Base-by-base conservation (phyloP, 2,113 vertebrate species). In the Prochilodus magdalenae region DNA sequence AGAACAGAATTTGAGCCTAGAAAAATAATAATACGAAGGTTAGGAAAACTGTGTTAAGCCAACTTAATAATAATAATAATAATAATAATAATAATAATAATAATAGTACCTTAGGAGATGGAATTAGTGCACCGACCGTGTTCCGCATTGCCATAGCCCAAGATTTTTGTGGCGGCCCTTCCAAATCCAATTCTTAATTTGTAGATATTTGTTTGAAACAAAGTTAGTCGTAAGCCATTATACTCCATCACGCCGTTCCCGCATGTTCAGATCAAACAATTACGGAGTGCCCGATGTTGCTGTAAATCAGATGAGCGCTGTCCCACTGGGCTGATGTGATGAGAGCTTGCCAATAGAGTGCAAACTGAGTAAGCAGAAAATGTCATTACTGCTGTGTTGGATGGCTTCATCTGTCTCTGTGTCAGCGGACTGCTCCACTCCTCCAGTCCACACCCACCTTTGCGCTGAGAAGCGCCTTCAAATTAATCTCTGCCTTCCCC, bases 321-420 rank as follows among this genome's bases (percentile, higher is more conserved):
- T 73, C 79, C 79, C 79, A 81, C 79, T 65, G 79, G 79, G 70
- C 62, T 81, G 59, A 81, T 65, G 59, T 81, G 79, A 81, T 81
- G 79, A 73, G 79, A 73, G 79, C 59, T 73, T 81, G 79, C 79
- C 79, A 81, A 65, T 73, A 73, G 57, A 81, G 59, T 3, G 40
- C 70, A 81, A 81, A 81, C 70, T 81, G 70, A 81, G 79, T 81
- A 81, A 81, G 79, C 70, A 81, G 57, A 73, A 81, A 81, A 81
- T 81, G 47, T 66, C 47, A 81, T 81, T 81, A 81, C 29, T 73
- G 62, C 79, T 73, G 70, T 73, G 79, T 65, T 81, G 73, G 79
- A 74, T 81, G 59, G 59, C 70, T 73, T 73, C 78, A 80, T 80
- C 78, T 33, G 55, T 80, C 70, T 81, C 57, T 36, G 14, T 79